phyloP scores from a whole-genome alignment of 2,113 vertebrate species.

The Sinocyclocheilus rhinocerous region DNA sequence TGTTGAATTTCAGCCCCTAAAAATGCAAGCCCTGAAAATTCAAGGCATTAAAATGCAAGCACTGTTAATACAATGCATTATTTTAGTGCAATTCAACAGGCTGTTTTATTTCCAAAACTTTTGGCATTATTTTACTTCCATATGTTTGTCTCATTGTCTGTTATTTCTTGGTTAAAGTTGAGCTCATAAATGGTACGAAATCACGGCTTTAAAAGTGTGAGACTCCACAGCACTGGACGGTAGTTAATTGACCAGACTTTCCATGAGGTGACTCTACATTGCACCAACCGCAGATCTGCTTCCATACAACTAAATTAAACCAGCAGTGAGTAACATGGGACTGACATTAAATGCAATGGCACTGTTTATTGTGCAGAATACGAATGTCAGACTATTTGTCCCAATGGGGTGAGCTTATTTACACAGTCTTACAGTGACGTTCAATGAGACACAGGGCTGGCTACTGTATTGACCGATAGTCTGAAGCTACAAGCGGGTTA shows the following conservation, averaged over 20 bases:
- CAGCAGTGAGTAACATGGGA: not conserved
- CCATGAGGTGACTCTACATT: not conserved
- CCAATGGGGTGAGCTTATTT: not conserved
- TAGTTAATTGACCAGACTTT: conserved; percentile 16
- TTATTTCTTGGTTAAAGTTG: not conserved
- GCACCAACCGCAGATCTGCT: not conserved
- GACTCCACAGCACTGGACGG: not conserved
- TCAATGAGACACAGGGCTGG: not conserved
- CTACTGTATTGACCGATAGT: not conserved
- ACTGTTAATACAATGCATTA: no score
- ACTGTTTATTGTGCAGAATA: conserved; percentile 37
- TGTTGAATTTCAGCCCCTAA: no score
- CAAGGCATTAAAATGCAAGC: no score
- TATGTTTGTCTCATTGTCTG: not conserved
- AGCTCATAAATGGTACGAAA: not conserved
- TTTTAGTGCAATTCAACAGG: no score
- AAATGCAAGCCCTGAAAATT: no score
- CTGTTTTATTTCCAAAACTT: no score
- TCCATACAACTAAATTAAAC: conserved; percentile 1
- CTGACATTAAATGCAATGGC: not conserved
- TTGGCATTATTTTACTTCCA: no score
- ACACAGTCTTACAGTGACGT: not conserved
- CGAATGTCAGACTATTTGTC: conserved; percentile 32
- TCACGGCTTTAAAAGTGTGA: not conserved
- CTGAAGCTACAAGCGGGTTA: conserved; percentile 21